A percentile compares a stretch with the other conserved stretches of the same genome.
phyloP scores from a whole-genome alignment of 2,797 vertebrate species.

The Acropternis orthonyx region DNA sequence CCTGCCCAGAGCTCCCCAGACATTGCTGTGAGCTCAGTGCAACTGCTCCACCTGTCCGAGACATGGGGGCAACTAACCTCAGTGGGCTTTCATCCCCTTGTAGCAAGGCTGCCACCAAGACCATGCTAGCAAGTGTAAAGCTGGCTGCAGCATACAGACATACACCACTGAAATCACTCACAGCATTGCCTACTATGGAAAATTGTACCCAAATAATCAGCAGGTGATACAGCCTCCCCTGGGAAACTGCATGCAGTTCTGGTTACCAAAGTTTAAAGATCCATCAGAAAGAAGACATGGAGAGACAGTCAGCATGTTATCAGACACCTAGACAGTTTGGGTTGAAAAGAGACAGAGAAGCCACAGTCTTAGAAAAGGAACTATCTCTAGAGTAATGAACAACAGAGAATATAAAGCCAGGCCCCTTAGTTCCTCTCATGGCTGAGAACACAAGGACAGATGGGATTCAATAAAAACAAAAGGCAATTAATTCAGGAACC shows the following conservation, averaged over 20 bases:
- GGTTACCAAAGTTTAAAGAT: neutral
- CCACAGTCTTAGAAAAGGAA: neutral
- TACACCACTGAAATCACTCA: neutral
- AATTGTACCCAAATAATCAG: neutral
- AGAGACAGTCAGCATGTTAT: neutral
- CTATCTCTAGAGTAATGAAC: neutral
- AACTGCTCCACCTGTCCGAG: neutral
- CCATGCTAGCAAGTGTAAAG: neutral
- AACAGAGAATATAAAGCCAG: neutral
- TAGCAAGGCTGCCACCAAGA: neutral
- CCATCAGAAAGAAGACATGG: neutral
- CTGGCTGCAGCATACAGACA: neutral
- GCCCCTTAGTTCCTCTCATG: neutral
- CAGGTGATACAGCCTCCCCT: neutral
- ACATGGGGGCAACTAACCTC: neutral
- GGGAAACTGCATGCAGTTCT: neutral
- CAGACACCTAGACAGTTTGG: neutral
- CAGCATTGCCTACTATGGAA: neutral
- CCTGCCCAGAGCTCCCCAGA: neutral
- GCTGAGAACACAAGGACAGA: neutral
- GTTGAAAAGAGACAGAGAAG: neutral
- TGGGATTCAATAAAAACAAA: slow-evolving; percentile 18
- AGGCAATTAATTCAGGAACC: slow-evolving; percentile 27
- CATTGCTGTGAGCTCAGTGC: neutral
- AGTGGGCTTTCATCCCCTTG: accelerated